These are phyloP conservation scores for Cantharis flavilabris DNA, from an alignment of 2,888 invertebrate genomes.

Conservation along the genomic window DNA sequence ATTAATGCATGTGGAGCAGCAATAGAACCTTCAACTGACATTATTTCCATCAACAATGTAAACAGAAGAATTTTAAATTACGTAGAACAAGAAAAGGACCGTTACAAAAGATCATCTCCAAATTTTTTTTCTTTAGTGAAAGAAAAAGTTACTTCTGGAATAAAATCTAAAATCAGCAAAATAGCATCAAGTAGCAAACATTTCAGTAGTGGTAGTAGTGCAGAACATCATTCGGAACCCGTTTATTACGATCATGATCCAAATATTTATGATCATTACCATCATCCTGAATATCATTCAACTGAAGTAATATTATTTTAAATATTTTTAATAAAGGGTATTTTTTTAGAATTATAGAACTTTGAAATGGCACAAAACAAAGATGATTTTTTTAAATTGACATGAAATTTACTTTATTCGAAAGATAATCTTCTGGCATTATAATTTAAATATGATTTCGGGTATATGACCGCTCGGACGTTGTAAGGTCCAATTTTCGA, in stretches of 20 bases:
- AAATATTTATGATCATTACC: conserved; percentile 28
- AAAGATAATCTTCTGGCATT: no score
- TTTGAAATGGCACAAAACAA: no score
- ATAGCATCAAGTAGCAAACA: conserved; percentile 58
- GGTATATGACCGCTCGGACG: no score
- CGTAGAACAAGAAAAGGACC: conserved; percentile 36
- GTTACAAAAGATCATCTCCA: conserved; percentile 51
- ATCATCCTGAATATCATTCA: conserved; percentile 15
- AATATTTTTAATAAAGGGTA: neutral
- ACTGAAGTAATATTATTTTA: neutral
- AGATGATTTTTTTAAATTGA: no score
- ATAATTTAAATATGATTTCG: no score
- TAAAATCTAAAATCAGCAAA: conserved; percentile 61
- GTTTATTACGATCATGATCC: conserved; percentile 11
- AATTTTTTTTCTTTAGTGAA: conserved; percentile 55
- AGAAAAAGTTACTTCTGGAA: conserved; percentile 56
- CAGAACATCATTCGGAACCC: conserved; percentile 44
- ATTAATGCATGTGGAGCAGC: conserved; percentile 34
- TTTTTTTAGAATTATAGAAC: no score
- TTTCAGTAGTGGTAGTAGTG: conserved; percentile 56
- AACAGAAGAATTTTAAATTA: conserved; percentile 42
- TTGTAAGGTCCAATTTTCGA: no score
- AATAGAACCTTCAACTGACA: conserved; percentile 41
- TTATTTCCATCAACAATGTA: conserved; percentile 41
- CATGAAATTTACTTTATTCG: no score